Evolutionary conservation across 2,888 invertebrate genomes (phyloP).

Genomic region (Watsonalla cultraria): DNA sequence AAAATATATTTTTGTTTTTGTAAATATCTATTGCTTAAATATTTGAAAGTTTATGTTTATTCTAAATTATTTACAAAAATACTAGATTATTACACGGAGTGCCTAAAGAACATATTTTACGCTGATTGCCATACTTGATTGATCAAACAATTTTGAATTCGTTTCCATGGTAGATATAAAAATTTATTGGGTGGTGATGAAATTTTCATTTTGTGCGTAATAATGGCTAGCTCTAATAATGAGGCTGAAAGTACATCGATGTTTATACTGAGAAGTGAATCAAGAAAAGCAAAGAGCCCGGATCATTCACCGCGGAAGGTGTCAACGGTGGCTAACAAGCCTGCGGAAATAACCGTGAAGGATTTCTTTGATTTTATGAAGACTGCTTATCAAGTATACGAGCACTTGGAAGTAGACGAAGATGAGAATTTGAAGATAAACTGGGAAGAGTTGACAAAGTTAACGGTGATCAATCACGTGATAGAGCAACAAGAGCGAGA

Average conservation of each 20-base stretch:
- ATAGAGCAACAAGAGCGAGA: slow-evolving; percentile 69
- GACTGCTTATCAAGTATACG: slow-evolving; percentile 84
- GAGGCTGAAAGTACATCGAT: slow-evolving; percentile 59
- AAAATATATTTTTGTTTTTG: slow-evolving; percentile 17
- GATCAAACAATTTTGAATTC: neutral
- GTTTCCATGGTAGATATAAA: slow-evolving; percentile 27
- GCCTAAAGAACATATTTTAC: neutral
- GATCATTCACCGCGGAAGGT: slow-evolving; percentile 38
- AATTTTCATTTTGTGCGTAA: slow-evolving; percentile 11
- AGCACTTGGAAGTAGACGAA: slow-evolving; percentile 64
- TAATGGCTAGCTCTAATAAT: slow-evolving; percentile 58
- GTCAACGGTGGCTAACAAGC: slow-evolving; percentile 29
- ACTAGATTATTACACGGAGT: too few species aligned
- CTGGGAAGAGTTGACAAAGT: slow-evolving; percentile 73
- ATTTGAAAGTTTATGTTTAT: neutral
- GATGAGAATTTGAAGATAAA: slow-evolving; percentile 65
- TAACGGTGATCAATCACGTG: slow-evolving; percentile 69
- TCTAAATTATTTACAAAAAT: neutral
- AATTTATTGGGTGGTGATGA: slow-evolving; percentile 44
- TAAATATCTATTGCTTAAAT: slow-evolving; percentile 18
- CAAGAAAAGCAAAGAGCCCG: slow-evolving; percentile 38
- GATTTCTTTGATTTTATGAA: slow-evolving; percentile 86
- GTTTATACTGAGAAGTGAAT: slow-evolving; percentile 56
- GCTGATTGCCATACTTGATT: neutral
- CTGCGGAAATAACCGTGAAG: slow-evolving; percentile 81